Evolutionary conservation across 1,140 invertebrate genomes (phyloP), one percentile per base, ranked within the genome.

Genomic region (Colletes latitarsis): DNA sequence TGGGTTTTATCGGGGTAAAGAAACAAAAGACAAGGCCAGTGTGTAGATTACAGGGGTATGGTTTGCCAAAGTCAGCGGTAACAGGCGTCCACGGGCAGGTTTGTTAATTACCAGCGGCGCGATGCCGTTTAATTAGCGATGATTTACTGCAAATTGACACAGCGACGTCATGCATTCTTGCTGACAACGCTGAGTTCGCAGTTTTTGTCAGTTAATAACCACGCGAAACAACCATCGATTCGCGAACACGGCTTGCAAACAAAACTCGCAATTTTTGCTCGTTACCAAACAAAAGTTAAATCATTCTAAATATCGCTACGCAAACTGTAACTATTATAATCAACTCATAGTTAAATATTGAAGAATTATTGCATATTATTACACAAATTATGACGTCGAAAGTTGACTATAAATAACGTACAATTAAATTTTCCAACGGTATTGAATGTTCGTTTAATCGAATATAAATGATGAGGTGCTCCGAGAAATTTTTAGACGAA

Each of bases 101-200:
- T 58, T 46, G 69, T 85, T 85, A 80, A 85, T 85, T 63, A 69
- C 69, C 55, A 19, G 6, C 46, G 10, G 17, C 55, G 46, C 49
- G 68, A 79, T 74, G n/a, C 43, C 62, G 55, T 62, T 82, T 80
- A 80, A 85, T 85, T 80, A 83, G 53, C 71, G 49, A 79, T 76
- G 76, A 80, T 83, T 85, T 85, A 76, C 67, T 85, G 81, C 67
- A 80, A 83, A 82, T 76, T 69, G 76, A 60, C 49, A 58, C 60
- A 30, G n/a, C 43, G 14, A 53, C 60, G 52, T 60, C 53, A 10
- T 68, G 52, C 41, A n/a, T 77, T 77, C 46, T 57, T 58, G 53
- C n/a, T 10, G 15, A 49, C 64, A 30, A 46, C 46, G 9, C 43
- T 4, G 53, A 19, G 3, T 5, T 6, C n/a, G 6, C 19, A 49